Conservation (phyloP, 2,888 invertebrate genomes). For the Ariolimax columbianus region DNA sequence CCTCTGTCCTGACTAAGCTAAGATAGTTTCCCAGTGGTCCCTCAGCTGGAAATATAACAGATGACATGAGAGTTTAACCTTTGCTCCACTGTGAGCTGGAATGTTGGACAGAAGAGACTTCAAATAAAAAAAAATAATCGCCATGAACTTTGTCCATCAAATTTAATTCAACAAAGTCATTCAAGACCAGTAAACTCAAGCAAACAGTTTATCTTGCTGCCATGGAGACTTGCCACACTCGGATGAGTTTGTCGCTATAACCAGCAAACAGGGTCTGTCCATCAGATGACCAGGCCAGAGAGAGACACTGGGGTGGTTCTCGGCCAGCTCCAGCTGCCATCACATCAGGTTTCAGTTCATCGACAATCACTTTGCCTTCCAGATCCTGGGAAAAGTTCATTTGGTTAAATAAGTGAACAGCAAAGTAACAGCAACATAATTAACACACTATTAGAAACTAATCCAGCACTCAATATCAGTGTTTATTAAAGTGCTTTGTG, state of each 20-base stretch:
- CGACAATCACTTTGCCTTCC: constrained; percentile 99
- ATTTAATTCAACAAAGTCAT: not conserved
- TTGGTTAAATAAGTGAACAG: not conserved
- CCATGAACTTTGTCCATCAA: not conserved
- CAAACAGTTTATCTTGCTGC: constrained; percentile 55
- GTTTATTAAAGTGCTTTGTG: too few species aligned
- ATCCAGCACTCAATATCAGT: too few species aligned
- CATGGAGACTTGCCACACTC: constrained; percentile 95
- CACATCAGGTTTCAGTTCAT: constrained; percentile 97
- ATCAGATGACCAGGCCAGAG: constrained; percentile 98
- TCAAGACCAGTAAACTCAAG: not conserved
- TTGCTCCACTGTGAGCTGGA: too few species aligned
- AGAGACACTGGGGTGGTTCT: constrained; percentile 96
- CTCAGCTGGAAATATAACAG: too few species aligned
- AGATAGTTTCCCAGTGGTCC: too few species aligned
- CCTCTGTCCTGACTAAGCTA: too few species aligned
- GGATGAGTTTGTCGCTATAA: constrained; percentile 97
- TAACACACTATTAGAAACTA: too few species aligned
- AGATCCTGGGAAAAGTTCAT: constrained; percentile 85
- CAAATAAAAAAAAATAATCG: too few species aligned
- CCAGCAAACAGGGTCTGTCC: constrained; percentile 99
- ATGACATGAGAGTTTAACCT: too few species aligned
- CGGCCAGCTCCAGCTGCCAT: constrained; percentile 87
- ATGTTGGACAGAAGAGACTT: too few species aligned
- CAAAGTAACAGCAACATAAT: not conserved